Conservation (phyloP, 2,797 vertebrate species). For the Simalia tracyae region DNA sequence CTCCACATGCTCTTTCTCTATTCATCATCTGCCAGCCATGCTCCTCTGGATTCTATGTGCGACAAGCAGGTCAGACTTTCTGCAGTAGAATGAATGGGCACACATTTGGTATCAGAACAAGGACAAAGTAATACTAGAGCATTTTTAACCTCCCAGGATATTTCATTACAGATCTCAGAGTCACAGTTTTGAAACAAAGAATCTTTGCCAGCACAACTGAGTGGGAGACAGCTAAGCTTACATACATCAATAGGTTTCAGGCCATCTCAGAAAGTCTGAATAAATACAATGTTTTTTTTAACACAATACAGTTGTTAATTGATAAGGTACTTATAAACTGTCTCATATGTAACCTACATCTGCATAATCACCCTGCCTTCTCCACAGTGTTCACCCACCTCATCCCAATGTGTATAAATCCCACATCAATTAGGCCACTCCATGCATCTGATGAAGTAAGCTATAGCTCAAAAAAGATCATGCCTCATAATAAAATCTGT, state of each 20-base stretch:
- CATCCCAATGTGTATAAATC: background rate
- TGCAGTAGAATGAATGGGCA: background rate
- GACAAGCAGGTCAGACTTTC: background rate
- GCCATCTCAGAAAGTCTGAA: background rate
- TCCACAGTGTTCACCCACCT: background rate
- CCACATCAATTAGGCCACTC: background rate
- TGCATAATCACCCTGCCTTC: background rate
- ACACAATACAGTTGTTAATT: background rate
- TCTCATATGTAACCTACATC: background rate
- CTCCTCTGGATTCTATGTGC: background rate
- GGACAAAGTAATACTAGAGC: background rate
- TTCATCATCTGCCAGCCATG: background rate
- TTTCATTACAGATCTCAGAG: background rate
- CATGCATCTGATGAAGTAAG: background rate
- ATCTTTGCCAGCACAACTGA: background rate
- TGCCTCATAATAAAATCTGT: background rate
- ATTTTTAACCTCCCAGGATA: background rate
- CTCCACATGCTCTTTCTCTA: background rate
- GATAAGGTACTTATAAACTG: background rate
- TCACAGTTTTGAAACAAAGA: background rate
- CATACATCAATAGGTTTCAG: background rate
- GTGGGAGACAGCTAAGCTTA: background rate
- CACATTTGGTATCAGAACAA: background rate
- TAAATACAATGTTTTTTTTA: background rate
- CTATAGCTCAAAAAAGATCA: background rate